Evolutionary conservation across 2,888 invertebrate genomes (phyloP), one percentile per base, ranked within the genome.

Genomic region (Mimachlamys varia): DNA sequence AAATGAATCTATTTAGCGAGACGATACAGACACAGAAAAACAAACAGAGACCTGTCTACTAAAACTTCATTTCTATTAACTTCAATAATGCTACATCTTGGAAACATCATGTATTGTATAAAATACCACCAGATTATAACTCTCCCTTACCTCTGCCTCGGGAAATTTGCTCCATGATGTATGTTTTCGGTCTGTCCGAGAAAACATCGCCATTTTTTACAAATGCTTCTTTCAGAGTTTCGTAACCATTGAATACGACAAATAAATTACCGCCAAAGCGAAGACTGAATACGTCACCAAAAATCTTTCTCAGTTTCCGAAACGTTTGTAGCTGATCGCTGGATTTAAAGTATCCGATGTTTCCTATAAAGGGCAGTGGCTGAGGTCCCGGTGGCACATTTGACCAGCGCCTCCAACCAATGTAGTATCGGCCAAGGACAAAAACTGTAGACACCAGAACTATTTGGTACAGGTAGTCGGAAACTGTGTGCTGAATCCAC

Each of bases 221-320:
- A 76, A 76, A 76, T 15, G 76, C 76, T 76, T 76, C 76, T 22
- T 76, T 76, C 22, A 76, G 33, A 33, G 76, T 27, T 33, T 76
- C 76, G 33, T 76, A 76, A 10, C 76, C 76, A 33, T 76, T 76
- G 76, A 76, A 76, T 0, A 76, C 17, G 33, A 76, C 13, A 12
- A 76, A 76, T 33, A 76, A 76, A 76, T 76, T 27, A 33, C 33
- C 33, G 76, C 76, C 76, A 27, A 76, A 12, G 15, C 76, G 76
- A 27, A 76, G 76, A 76, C 76, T 76, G 76, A 76, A 76, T 33
- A 76, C 76, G 22, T 76, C 76, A 27, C 76, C 76, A 76, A 22
- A 76, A 33, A 33, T 27, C 76, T 76, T 76, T 33, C 76, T 76
- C 1, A 76, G 76, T 76, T 33, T 76, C 76, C 76, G 27, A 76